phyloP scores from a whole-genome alignment of 2,888 invertebrate species.

The Gryllus longicercus region DNA sequence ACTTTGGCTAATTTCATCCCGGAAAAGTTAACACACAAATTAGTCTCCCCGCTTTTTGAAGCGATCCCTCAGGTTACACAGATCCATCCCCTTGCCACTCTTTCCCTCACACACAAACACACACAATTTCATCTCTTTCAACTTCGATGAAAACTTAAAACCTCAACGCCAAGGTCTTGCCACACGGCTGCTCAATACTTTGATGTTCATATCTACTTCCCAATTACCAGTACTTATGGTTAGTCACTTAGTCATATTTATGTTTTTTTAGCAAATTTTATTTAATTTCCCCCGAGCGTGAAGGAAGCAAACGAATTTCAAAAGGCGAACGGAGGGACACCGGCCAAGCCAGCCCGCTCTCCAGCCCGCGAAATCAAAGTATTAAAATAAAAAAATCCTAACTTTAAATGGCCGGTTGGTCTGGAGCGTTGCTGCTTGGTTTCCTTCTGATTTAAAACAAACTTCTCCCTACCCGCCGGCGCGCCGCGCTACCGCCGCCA shows the following conservation, averaged over 20 bases:
- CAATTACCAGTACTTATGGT: slow-evolving; percentile 17
- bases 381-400: slow-evolving; percentile 2
- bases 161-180: background rate
- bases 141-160: background rate
- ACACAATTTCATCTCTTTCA: background rate
- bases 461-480: background rate
- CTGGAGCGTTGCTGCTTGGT: slow-evolving; percentile 17
- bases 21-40: background rate
- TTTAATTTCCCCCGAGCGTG: slow-evolving; percentile 1
- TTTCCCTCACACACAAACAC: background rate
- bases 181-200: background rate
- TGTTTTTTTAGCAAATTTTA: background rate
- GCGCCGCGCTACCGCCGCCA: background rate
- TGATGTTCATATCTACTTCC: background rate
- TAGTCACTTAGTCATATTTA: slow-evolving; percentile 9
- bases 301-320: background rate
- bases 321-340: background rate
- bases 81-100: background rate
- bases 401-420: background rate
- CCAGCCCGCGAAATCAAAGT: background rate
- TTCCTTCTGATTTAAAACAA: slow-evolving; percentile 17
- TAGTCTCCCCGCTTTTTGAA: background rate
- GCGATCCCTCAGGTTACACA: background rate
- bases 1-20: background rate
- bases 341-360: background rate